Evolutionary conservation across 1,140 invertebrate genomes (phyloP), one percentile per base, ranked within the genome.

Genomic region (Ostrea denselamellosa): DNA sequence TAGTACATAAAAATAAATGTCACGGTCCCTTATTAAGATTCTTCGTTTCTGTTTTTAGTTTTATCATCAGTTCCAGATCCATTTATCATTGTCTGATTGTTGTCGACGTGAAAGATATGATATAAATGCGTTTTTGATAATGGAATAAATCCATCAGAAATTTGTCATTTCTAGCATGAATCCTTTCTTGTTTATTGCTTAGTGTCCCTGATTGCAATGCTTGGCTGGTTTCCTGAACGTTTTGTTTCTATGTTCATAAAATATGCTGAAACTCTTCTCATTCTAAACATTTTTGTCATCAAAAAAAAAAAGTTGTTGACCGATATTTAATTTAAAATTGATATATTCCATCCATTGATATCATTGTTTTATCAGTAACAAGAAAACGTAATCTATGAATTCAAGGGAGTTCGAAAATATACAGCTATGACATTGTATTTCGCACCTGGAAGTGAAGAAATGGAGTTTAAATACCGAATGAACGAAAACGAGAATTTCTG

Each of bases 81-180:
- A 77, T 77, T 34, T 34, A 77, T 77, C 68, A 77, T 25, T 77
- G 68, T 77, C 68, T 77, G 68, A 28, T 22, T 77, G 19, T 77
- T 25, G 25, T 34, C 22, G 12, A 25, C 68, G 68, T 28, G 68
- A 77, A 77, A 77, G 68, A 77, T 25, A 71, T 77, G 8, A 81
- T 86, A 86, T 44, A 81, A 54, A 81, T 81, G 81, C 54, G 68
- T 81, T 86, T 81, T 56, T 86, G 81, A 86, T 81, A 86, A 81
- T 56, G 85, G 77, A 86, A 82, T 56, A 81, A 86, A 82, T 54
- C 54, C 58, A 68, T 85, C 44, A 68, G 14, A 65, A n/a, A 34
- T 34, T 52, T 84, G 19, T 88, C 71, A 85, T 77, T 19, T 77
- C 52, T 22, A 77, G n/a, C 51, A 83, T 54, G 51, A 56, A 54